Evolutionary conservation across 2,888 invertebrate species (phyloP), one percentile per base, ranked within the genome.

Genomic region (Trissolcus japonicus): DNA sequence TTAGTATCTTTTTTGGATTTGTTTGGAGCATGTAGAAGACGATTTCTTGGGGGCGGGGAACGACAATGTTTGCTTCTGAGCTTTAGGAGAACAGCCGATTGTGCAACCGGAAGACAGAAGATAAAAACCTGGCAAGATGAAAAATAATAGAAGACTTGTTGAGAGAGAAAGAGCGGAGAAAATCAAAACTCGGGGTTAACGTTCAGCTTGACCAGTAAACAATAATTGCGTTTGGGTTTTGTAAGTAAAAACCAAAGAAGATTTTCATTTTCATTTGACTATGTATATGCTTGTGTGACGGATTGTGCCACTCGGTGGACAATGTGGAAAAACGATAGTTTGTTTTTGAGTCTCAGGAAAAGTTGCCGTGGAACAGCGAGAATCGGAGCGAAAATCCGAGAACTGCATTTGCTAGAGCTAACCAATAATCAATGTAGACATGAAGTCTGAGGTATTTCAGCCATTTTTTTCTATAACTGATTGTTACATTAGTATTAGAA

Each of bases 1-100:
- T 21, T 21, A 29, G 29, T 29, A 29, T 29, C 35, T 35, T 35
- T 25, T 35, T 35, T 35, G 35, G 11, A 35, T 11, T 11, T 35
- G 35, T 9, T 35, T 35, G 35, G 35, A 35, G 35, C 9, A 35
- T 35, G 35, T 11, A 25, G 4, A 25, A 4, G 25, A 35, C n/a
- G 9, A 29, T 29, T n/a, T 17, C 17, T 46, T 19, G 46, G 21
- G 43, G 50, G n/a, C 29, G 60, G 46, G 46, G 16, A 46, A 46
- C 4, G 11, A 57, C 35, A 48, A 40, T 48, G 67, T 25, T 16
- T 57, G 40, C 53, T 48, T 51, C n/a, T 60, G 35, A 54, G 21
- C 40, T 9, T 48, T 41, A 46, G 54, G 9, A 53, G 19, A 48
- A 46, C 14, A 40, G 46, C 55, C 16, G n/a, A 46, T 16, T 46